Base-by-base conservation (phyloP, 2,888 invertebrate species). In the Serrognathus titanus region DNA sequence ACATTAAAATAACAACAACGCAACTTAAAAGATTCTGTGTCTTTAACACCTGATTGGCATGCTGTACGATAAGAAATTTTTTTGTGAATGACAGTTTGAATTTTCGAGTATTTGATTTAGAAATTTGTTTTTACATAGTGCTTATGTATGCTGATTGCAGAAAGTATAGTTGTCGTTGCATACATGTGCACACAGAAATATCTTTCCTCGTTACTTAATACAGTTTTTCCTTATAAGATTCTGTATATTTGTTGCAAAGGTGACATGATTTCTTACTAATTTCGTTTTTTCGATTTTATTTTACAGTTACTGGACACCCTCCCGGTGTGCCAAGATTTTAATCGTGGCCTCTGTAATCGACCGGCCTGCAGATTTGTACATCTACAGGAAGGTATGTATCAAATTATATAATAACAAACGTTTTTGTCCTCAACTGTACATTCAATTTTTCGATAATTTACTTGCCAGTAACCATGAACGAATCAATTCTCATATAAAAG, bases 321-420 rank as follows among this genome's bases (percentile, higher is more conserved):
- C 94, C 96, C 90, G 93, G 95, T 94, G 90, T 97, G 93, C 96
- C 95, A 93, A 93, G 97, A 94, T 96, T 96, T 95, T 96, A 97
- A 94, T 90, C 90, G 91, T 83, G 93, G 94, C 85, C 90, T 92
- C 83, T 94, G 94, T 87, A 90, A 89, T 85, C 89, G 94, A 87
- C 88, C 90, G 83, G 92, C 93, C 87, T 95, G 95, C 92, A 94
- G 93, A 89, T 94, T 94, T 86, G 92, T 95, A 85, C 95, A 95
- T 89, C 89, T 95, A 83, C 89, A 92, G 85, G 93, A 94, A 89
- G 94, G 95, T 95, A 81, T 83, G 86, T 80, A 31, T 31, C 24
- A 31, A 1, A 31, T 6, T 6, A 31, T 31, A 6, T 31, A 4
- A 31, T 31, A 59, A 50, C 13, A 45, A 9, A 12, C 40, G 8